A percentile compares a stretch with the other conserved stretches of the same genome.
These are phyloP conservation scores for Anoncus sp. DNA, from an alignment of 2,888 invertebrate species.

Conservation along the genomic window DNA sequence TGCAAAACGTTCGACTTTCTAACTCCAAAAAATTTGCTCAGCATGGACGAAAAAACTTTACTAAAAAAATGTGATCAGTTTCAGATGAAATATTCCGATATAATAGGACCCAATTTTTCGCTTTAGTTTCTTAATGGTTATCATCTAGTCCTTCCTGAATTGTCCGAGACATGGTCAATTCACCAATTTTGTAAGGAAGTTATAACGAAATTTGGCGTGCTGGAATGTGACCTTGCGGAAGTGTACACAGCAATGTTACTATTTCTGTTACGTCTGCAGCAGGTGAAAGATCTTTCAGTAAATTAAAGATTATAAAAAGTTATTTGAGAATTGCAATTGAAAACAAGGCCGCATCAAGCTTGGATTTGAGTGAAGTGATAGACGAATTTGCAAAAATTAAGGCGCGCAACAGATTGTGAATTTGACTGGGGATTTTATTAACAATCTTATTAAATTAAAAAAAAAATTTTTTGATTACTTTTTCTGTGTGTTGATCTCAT, in stretches of 20 bases:
- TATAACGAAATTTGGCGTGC: conserved; percentile 60
- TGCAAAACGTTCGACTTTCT: conserved; percentile 71
- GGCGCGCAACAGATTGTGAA: conserved; percentile 41
- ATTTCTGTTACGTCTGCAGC: conserved; percentile 38
- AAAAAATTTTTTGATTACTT: neutral
- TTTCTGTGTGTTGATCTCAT: neutral
- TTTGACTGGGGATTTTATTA: neutral
- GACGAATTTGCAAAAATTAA: conserved; percentile 55
- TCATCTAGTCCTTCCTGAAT: conserved; percentile 67
- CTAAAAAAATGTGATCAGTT: conserved; percentile 69
- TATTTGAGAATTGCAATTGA: conserved; percentile 40
- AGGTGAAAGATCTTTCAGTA: conserved; percentile 34
- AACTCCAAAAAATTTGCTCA: conserved; percentile 70
- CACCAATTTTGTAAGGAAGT: conserved; percentile 68
- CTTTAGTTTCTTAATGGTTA: conserved; percentile 71
- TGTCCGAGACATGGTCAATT: conserved; percentile 62
- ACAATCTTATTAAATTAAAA: too few relatives aligned
- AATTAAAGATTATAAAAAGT: conserved; percentile 39
- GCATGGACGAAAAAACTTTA: conserved; percentile 47
- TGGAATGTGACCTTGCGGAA: conserved; percentile 32
- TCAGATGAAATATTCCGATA: conserved; percentile 71
- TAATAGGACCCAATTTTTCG: conserved; percentile 69
- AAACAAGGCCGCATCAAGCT: conserved; percentile 48
- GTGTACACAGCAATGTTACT: conserved; percentile 48
- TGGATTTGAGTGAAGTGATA: conserved; percentile 58